phyloP scores from a whole-genome alignment of 2,113 vertebrate species.

The Amphiprion ocellaris region DNA sequence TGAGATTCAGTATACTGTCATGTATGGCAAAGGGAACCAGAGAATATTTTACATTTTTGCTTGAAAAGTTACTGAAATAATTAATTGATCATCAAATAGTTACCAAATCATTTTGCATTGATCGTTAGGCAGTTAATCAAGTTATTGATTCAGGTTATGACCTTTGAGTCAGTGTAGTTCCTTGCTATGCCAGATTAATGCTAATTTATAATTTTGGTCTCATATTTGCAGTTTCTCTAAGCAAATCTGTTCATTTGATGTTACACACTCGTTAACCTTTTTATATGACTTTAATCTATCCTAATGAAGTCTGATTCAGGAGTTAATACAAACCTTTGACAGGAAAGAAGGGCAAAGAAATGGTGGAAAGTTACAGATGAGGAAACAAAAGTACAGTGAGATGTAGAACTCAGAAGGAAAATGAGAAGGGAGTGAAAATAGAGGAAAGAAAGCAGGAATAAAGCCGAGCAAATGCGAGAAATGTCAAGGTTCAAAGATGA shows the following conservation, averaged over 20 bases:
- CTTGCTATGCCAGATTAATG: too few relatives aligned
- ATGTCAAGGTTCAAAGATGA: conserved; percentile 15
- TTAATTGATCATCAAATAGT: neutral
- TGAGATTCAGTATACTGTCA: neutral
- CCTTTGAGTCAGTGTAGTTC: too few relatives aligned
- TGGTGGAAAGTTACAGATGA: conserved; percentile 22
- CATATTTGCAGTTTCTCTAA: too few relatives aligned
- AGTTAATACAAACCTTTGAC: neutral
- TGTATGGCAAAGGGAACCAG: neutral
- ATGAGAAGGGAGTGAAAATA: neutral
- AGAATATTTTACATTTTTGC: neutral
- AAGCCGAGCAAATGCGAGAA: conserved; percentile 44
- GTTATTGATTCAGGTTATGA: too few relatives aligned
- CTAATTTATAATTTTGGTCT: too few relatives aligned
- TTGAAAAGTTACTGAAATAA: too few relatives aligned
- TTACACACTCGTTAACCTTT: too few relatives aligned
- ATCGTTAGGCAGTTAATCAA: neutral
- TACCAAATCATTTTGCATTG: neutral
- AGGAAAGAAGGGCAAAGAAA: neutral
- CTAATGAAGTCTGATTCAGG: neutral
- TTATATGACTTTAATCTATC: too few relatives aligned
- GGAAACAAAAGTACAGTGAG: conserved; percentile 7
- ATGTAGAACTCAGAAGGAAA: neutral
- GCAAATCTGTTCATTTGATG: too few relatives aligned
- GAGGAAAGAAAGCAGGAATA: conserved; percentile 6